Evolutionary conservation across 2,888 invertebrate species (phyloP).

Genomic region (Terebella lapidaria): DNA sequence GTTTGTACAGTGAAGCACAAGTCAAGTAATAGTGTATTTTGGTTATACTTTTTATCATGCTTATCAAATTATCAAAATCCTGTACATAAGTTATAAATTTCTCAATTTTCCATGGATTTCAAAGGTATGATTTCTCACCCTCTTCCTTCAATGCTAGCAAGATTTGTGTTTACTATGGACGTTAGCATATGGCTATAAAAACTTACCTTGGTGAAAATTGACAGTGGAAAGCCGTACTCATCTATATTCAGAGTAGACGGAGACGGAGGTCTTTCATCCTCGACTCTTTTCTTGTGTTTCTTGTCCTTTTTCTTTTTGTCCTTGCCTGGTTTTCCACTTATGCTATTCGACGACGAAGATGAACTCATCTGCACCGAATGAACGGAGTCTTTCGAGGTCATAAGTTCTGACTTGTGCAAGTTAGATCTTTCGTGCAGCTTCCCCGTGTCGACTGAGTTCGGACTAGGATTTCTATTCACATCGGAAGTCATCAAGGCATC

Average conservation of each 20-base stretch:
- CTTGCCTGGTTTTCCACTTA: not conserved
- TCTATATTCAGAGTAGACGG: constrained; percentile 33
- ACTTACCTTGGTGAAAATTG: constrained; percentile 72
- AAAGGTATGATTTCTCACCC: no score
- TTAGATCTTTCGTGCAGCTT: not conserved
- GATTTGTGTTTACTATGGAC: no score
- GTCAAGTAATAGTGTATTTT: not conserved
- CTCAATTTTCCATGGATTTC: no score
- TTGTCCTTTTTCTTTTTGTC: not conserved
- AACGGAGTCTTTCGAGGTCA: not conserved
- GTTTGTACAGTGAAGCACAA: constrained; percentile 7
- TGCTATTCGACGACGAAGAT: not conserved
- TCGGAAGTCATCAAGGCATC: constrained; percentile 13
- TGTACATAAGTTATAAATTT: no score
- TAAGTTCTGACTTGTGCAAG: not conserved
- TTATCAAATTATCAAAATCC: no score
- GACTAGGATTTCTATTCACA: no score
- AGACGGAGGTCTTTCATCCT: constrained; percentile 6
- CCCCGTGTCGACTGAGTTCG: not conserved
- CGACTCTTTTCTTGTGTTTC: no score
- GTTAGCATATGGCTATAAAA: no score
- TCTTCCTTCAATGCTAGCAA: no score
- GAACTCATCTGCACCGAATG: not conserved
- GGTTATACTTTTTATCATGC: no score
- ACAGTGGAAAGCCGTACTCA: constrained; percentile 81